phyloP scores from a whole-genome alignment of 2,797 vertebrate species.

The Vipera ursinii region DNA sequence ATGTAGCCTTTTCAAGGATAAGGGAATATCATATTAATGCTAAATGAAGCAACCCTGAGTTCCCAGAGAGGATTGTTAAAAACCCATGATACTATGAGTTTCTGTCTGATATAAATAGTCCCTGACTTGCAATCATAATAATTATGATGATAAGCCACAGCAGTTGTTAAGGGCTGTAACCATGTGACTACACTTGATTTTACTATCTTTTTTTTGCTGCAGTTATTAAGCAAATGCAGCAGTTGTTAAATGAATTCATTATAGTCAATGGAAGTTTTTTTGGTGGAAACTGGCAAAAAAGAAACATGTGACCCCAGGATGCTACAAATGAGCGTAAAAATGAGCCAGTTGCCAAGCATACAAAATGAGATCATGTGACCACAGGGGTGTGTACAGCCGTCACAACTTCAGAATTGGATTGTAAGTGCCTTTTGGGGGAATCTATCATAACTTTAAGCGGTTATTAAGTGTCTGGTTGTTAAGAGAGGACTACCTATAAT shows the following conservation, averaged over 20 bases:
- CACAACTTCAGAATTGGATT: neutral
- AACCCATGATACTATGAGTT: too few species aligned
- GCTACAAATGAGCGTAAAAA: neutral
- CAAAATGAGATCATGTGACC: neutral
- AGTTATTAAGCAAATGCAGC: neutral
- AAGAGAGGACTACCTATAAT: neutral
- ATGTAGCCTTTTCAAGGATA: neutral
- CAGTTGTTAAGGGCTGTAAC: neutral
- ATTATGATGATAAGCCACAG: neutral
- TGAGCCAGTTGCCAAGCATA: neutral
- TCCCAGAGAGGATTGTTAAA: neutral
- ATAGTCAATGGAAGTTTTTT: too few species aligned
- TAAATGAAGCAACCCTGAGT: neutral
- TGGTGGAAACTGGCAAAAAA: too few species aligned
- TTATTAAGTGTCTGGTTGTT: neutral
- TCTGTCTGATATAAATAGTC: neutral
- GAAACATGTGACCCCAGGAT: neutral
- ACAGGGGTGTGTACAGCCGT: neutral
- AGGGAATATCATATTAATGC: neutral
- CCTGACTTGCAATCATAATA: neutral
- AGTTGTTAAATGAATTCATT: neutral
- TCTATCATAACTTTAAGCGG: neutral
- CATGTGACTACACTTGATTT: neutral
- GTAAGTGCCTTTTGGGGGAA: neutral
- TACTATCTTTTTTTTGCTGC: neutral